Base-by-base conservation (phyloP, 2,797 vertebrate species). In the Enteromius afrohamiltoni region DNA sequence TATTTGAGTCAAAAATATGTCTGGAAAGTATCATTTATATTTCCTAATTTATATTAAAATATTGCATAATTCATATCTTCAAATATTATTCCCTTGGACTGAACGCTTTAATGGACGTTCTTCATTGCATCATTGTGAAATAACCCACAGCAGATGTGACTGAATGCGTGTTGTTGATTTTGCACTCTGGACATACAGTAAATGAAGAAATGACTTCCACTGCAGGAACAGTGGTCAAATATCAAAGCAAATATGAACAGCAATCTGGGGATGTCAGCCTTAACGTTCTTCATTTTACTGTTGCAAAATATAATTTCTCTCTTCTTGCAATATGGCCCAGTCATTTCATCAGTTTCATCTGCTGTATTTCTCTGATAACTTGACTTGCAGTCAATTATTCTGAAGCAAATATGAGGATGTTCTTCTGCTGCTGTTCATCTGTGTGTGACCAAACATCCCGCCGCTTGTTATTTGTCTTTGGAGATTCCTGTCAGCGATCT, bases 391-490 rank as follows among this genome's bases (percentile, higher is more conserved):
- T 62, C 42, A 42, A 45, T 71, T 45, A 47, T 49, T 7, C 69
- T 49, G 69, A 71, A 26, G 23, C n/a, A 16, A 31, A 7, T 4
- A 40, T 23, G 34, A n/a, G 74, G 19, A 73, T 73, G 23, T 49
- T 47, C 5, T 62, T 55, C n/a, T 23, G 73, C 31, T 37, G 49
- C 29, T 60, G 19, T 76, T 55, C 74, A 40, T 76, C 31, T 58
- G 53, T 70, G 68, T 3, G 40, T 40, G 74, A 75, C 69, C 69
- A 73, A 49, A 75, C 71, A 75, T 53, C 71, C 13, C 71, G 37
- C 13, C 16, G 73, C 6, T n/a, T 76, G 73, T 58, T 55, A n/a
- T 34, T 76, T 37, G 21, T 58, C 21, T 76, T 76, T 76, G 13
- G 74, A 60, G 21, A 55, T 40, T 60, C 34, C 21, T 75, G 47